Percentiles rank a stretch among this genome's conserved stretches.
These are phyloP conservation scores for Trinorchestia longiramus DNA, from an alignment of 1,140 invertebrate genomes.

Conservation along the genomic window DNA sequence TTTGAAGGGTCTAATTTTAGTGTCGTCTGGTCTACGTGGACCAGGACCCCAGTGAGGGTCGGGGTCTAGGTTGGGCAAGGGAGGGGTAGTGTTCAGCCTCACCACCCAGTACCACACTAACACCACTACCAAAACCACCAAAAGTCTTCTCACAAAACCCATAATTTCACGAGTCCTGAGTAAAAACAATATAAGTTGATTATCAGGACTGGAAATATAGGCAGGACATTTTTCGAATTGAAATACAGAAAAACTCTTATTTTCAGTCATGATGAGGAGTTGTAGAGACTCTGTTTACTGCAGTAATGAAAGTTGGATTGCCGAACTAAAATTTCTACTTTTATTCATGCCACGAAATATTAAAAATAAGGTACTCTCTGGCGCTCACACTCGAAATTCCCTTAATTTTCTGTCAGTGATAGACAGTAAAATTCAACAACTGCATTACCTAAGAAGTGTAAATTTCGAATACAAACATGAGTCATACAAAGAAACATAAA, in stretches of 20 bases:
- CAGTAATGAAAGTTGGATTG: neutral
- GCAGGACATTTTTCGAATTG: neutral
- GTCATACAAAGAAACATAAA: neutral
- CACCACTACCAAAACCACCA: neutral
- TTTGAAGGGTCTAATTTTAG: conserved; percentile 35
- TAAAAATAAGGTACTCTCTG: neutral
- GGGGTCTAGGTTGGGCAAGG: neutral
- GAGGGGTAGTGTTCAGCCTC: conserved; percentile 4
- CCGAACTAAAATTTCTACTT: neutral
- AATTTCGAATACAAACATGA: neutral
- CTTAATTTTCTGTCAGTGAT: neutral
- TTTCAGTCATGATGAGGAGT: neutral
- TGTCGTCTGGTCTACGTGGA: neutral
- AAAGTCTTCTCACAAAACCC: neutral
- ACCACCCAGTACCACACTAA: conserved; percentile 1
- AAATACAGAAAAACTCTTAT: neutral
- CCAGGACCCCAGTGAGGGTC: conserved; percentile 10
- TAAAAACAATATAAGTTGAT: neutral
- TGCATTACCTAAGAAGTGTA: neutral
- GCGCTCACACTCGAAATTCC: too few species aligned
- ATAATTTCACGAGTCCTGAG: neutral
- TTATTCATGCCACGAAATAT: neutral
- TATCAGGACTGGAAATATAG: neutral
- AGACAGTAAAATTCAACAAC: neutral
- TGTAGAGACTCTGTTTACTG: neutral